These are phyloP conservation scores for Leptopilina syphax DNA, from an alignment of 2,888 invertebrate species.

Conservation along the genomic window DNA sequence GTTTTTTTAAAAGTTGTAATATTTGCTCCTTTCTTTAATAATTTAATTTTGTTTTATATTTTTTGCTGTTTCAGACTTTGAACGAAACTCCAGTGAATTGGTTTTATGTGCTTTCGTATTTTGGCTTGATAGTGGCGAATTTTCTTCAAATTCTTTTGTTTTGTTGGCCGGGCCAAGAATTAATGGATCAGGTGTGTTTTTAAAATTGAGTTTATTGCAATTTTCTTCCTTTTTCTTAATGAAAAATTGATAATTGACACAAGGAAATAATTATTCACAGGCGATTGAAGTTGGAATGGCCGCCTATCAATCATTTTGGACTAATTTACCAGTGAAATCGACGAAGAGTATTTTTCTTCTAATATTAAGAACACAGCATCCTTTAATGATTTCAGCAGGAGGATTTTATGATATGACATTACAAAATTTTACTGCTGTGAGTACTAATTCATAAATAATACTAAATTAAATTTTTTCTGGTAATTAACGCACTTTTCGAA, in stretches of 20 bases:
- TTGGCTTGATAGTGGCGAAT: neutral
- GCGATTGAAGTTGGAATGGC: neutral
- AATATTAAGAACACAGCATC: conserved; percentile 17
- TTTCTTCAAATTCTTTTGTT: conserved; percentile 8
- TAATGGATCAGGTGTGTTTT: neutral
- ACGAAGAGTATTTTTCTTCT: neutral
- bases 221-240: neutral
- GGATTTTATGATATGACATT: neutral
- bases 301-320: conserved; percentile 12
- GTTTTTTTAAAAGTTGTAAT: neutral
- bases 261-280: neutral
- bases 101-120: neutral
- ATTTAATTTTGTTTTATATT: no score
- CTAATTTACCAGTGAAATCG: neutral
- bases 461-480: no score
- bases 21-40: neutral
- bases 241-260: neutral
- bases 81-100: neutral
- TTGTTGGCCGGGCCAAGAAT: conserved; percentile 17
- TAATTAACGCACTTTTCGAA: no score
- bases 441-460: neutral
- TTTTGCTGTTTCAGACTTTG: neutral
- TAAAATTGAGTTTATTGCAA: neutral
- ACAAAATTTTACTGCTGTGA: neutral
- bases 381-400: neutral